These are phyloP conservation scores for Micrastur ruficollis DNA, from an alignment of 2,797 vertebrate genomes.

Conservation along the genomic window DNA sequence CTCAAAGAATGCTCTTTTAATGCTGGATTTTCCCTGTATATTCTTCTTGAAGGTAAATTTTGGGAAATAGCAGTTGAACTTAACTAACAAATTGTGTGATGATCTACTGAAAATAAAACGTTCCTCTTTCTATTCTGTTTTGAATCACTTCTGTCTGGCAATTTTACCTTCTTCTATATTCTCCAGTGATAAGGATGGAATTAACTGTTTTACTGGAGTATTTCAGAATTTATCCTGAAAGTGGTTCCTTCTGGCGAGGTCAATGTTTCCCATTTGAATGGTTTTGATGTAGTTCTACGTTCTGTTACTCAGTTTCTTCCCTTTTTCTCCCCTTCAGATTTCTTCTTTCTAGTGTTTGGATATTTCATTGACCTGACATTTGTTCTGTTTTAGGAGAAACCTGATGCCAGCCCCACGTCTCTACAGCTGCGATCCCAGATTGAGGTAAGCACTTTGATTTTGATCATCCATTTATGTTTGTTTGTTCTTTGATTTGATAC, in stretches of 20 bases:
- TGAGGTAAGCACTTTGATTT: slow-evolving; percentile 82
- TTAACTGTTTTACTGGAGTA: not conserved
- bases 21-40: not conserved
- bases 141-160: not conserved
- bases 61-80: not conserved
- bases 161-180: not conserved
- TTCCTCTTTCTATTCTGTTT: not conserved
- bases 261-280: not conserved
- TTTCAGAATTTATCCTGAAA: not conserved
- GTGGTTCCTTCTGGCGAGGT: not conserved
- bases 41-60: not conserved
- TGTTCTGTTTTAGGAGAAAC: slow-evolving; percentile 88
- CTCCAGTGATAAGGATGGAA: not conserved
- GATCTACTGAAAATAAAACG: not conserved
- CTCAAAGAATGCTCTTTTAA: not conserved
- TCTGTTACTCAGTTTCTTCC: not conserved
- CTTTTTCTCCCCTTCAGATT: not conserved
- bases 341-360: slow-evolving; percentile 39
- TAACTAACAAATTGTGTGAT: not conserved
- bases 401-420: slow-evolving; percentile 85
- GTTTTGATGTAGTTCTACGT: not conserved
- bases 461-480: slow-evolving; percentile 30
- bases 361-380: slow-evolving; percentile 63
- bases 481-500: slow-evolving; percentile 11
- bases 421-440: slow-evolving; percentile 91